Evolutionary conservation across 2,888 invertebrate species (phyloP).

Genomic region (Drosophila lacicola): DNA sequence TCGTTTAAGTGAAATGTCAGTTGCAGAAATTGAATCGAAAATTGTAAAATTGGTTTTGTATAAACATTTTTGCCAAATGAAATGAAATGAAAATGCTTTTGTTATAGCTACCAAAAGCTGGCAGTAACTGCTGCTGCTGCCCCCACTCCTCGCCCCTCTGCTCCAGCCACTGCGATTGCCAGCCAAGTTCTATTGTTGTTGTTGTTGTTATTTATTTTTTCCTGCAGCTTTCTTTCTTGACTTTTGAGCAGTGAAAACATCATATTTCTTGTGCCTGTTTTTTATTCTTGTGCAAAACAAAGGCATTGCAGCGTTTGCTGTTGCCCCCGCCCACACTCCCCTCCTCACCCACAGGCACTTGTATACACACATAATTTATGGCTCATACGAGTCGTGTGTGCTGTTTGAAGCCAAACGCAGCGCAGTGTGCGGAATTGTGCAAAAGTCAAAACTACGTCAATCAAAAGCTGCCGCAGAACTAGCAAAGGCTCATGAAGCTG

Average conservation of each 20-base stretch:
- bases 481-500: neutral
- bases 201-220: conserved; percentile 8
- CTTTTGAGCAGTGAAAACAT: conserved; percentile 55
- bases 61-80: conserved; percentile 80
- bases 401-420: conserved; percentile 37
- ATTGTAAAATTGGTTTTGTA: conserved; percentile 82
- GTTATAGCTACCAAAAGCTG: conserved; percentile 59
- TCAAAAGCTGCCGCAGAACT: conserved; percentile 60
- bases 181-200: conserved; percentile 8
- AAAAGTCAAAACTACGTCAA: conserved; percentile 80
- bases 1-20: conserved; percentile 85
- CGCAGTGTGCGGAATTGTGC: conserved; percentile 56
- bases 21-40: conserved; percentile 84
- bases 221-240: conserved; percentile 26
- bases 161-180: conserved; percentile 11
- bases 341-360: conserved; percentile 18
- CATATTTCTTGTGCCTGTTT: conserved; percentile 76
- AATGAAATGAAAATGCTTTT: conserved; percentile 76
- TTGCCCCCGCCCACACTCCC: neutral
- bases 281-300: conserved; percentile 69
- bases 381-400: conserved; percentile 53
- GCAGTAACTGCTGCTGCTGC: conserved; percentile 19
- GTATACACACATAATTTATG: conserved; percentile 69
- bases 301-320: conserved; percentile 29
- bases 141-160: neutral